Percentiles rank a stretch among this genome's conserved stretches.
Evolutionary conservation across 2,888 invertebrate species (phyloP).

Genomic region (Lepeophtheirus nordmannii): DNA sequence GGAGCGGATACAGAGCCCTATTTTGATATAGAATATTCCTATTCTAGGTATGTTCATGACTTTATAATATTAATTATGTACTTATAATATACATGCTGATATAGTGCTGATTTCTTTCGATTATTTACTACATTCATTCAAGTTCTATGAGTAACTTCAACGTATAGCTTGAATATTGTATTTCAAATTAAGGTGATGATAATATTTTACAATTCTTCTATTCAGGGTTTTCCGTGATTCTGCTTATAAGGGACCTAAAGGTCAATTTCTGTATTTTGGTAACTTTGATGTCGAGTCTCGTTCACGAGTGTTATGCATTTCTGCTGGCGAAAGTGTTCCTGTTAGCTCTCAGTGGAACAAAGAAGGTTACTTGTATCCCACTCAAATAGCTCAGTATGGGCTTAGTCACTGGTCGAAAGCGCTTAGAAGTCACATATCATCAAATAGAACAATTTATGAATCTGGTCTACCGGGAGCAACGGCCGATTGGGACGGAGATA

Average conservation of each 20-base stretch:
- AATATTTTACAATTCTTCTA: neutral
- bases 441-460: neutral
- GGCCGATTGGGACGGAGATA: neutral
- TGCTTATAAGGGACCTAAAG: slow-evolving; percentile 55
- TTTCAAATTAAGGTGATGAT: neutral
- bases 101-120: no score
- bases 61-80: no score
- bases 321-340: slow-evolving; percentile 47
- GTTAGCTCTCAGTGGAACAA: slow-evolving; percentile 94
- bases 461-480: neutral
- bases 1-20: neutral
- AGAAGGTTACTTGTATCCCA: slow-evolving; percentile 89
- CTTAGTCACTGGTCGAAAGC: slow-evolving; percentile 56
- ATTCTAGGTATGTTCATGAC: neutral
- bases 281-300: slow-evolving; percentile 93
- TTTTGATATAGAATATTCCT: neutral
- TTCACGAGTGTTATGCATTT: slow-evolving; percentile 82
- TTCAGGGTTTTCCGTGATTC: slow-evolving; percentile 42
- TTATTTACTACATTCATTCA: no score
- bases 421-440: neutral
- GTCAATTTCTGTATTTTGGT: slow-evolving; percentile 88
- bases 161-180: neutral
- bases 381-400: slow-evolving; percentile 95
- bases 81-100: no score
- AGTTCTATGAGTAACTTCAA: no score